A percentile compares a stretch with the other conserved stretches of the same genome.
Evolutionary conservation across 2,113 vertebrate species (phyloP).

Genomic region (Conger conger): DNA sequence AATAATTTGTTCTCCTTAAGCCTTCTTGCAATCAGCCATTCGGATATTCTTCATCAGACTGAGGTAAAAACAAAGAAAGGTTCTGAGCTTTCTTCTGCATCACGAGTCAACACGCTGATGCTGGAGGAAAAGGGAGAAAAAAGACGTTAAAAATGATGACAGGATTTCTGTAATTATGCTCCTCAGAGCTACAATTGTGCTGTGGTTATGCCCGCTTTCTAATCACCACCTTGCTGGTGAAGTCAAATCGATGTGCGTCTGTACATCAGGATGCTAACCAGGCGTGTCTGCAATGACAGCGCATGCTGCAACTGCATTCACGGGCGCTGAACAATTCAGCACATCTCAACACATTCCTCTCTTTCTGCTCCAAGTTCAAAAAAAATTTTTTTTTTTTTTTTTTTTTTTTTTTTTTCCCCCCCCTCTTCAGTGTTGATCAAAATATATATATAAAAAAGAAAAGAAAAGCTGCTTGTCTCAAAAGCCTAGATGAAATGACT

Average conservation of each 20-base stretch:
- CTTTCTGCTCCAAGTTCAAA: neutral
- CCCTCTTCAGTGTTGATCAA: neutral
- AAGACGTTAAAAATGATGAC: slow-evolving; percentile 16
- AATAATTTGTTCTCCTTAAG: neutral
- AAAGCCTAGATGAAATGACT: neutral
- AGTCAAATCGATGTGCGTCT: slow-evolving; percentile 1
- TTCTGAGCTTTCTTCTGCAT: neutral
- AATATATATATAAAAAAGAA: neutral
- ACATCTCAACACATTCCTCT: neutral
- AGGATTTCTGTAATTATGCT: slow-evolving; percentile 9
- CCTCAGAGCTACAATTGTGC: slow-evolving; percentile 6
- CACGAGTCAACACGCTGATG: neutral
- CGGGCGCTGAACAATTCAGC: neutral
- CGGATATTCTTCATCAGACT: slow-evolving; percentile 1
- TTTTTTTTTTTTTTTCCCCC: no score
- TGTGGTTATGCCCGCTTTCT: neutral
- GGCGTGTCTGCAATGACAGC: neutral
- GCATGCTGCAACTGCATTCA: neutral
- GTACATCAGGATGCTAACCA: neutral
- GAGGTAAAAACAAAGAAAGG: neutral
- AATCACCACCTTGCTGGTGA: neutral
- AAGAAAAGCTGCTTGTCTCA: neutral
- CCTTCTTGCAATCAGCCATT: neutral
- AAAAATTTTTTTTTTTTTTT: neutral
- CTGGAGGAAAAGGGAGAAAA: neutral